phyloP scores from a whole-genome alignment of 2,113 vertebrate genomes.

The Dipodomys spectabilis region DNA sequence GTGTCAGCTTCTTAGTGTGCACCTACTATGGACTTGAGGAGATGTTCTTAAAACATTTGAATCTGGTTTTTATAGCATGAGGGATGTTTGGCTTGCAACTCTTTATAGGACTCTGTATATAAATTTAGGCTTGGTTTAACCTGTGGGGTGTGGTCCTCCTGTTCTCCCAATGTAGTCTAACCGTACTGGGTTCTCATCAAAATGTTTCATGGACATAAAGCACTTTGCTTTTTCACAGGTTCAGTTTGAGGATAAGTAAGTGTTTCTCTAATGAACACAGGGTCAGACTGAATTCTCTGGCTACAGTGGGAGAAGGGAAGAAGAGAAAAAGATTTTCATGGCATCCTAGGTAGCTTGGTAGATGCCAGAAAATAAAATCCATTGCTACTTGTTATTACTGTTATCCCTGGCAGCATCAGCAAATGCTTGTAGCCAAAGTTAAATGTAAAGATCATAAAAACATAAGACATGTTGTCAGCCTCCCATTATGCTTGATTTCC shows the following conservation, averaged over 20 bases:
- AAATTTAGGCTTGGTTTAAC: conserved; percentile 31
- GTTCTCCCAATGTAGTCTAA: not conserved
- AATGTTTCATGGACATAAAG: conserved; percentile 32
- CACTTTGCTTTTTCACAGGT: conserved; percentile 57
- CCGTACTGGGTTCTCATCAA: conserved; percentile 21
- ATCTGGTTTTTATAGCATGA: conserved; percentile 51
- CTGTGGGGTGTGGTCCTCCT: conserved; percentile 22
- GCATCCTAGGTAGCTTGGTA: not conserved
- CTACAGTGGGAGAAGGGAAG: conserved; percentile 73
- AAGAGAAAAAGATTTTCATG: conserved; percentile 53
- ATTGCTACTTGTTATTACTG: not conserved
- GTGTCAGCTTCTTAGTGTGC: conserved; percentile 53
- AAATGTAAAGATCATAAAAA: not conserved
- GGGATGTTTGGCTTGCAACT: conserved; percentile 5
- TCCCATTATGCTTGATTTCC: conserved; percentile 15
- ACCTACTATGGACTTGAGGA: conserved; percentile 28
- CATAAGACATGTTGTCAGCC: not conserved
- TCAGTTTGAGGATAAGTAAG: conserved; percentile 35
- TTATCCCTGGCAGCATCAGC: not conserved
- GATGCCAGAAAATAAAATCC: conserved; percentile 41
- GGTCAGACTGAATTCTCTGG: conserved; percentile 30
- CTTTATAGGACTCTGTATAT: not conserved
- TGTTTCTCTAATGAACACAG: not conserved
- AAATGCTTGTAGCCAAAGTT: not conserved
- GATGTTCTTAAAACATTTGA: not conserved